These are phyloP conservation scores for Thamnophis elegans DNA, from an alignment of 2,797 vertebrate species.

Conservation along the genomic window DNA sequence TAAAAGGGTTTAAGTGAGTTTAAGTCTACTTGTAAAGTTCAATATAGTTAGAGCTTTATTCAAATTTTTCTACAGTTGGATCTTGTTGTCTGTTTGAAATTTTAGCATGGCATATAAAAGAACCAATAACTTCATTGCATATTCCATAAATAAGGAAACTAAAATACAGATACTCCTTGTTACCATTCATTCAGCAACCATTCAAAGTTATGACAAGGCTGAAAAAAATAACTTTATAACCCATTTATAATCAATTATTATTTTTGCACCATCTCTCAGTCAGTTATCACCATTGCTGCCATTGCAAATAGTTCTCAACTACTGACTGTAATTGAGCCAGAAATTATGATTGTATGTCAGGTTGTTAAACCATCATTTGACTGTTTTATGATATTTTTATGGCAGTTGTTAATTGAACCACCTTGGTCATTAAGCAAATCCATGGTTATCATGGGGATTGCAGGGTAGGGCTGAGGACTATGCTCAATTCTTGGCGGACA, in stretches of 20 bases:
- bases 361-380: too few relatives aligned
- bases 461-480: too few relatives aligned
- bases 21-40: background rate
- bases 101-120: background rate
- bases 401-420: too few relatives aligned
- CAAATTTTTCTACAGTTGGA: background rate
- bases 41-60: background rate
- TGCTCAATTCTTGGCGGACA: too few relatives aligned
- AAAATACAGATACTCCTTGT: background rate
- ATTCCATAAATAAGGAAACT: background rate
- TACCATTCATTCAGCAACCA: background rate
- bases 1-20: background rate
- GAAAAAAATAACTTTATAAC: background rate
- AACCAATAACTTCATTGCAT: background rate
- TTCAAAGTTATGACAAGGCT: background rate
- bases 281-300: background rate
- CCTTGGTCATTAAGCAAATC: too few relatives aligned
- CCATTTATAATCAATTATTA: background rate
- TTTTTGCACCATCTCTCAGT: background rate
- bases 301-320: background rate
- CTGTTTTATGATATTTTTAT: too few relatives aligned
- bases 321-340: too few relatives aligned
- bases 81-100: background rate
- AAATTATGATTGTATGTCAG: too few relatives aligned
- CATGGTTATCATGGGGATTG: too few relatives aligned